Base-by-base conservation (phyloP, 2,113 vertebrate species). In the Garra rufa region DNA sequence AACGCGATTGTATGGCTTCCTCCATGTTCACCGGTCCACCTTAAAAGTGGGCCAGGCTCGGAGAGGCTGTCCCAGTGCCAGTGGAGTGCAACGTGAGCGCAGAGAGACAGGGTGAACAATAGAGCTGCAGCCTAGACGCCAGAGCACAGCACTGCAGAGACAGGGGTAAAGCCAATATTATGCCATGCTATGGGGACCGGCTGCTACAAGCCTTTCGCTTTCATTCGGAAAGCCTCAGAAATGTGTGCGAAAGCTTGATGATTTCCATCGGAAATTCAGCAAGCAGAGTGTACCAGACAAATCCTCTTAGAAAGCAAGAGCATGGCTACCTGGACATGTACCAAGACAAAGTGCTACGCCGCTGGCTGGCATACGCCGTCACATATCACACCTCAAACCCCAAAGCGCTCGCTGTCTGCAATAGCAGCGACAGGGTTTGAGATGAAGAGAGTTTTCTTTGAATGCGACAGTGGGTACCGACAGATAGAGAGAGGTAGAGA, bases 41-140 rank as follows among this genome's bases (percentile, higher is more conserved):
- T 87, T 82, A 85, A 87, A 77, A 44, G 70, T 83, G 69, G 57
- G 55, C 19, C 79, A 83, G 84, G 26, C 69, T 87, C 34, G 46
- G 38, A 26, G 86, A 70, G 63, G 78, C 78, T 81, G 61, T 57
- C 78, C 50, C 26, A 80, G 83, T 83, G 76, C 61, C 81, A 83
- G 71, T 80, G 69, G 38, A 85, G 57, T 80, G 86, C 78, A 85
- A 84, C 63, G 8, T 87, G 86, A 85, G 48, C 21, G 34, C 69
- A 82, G 78, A 73, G 59, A 81, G 41, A 63, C 30, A 71, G 76
- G 41, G 73, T 73, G 61, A 89, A 85, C 84, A 86, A 89, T 82
- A 83, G 85, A 87, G 15, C 84, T 76, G 70, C 88, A 85, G 83
- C 83, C 76, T 48, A 80, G 82, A 87, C 76, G 61, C 82, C 75